Evolutionary conservation across 2,888 invertebrate genomes (phyloP).

Genomic region (Caprella mutica): DNA sequence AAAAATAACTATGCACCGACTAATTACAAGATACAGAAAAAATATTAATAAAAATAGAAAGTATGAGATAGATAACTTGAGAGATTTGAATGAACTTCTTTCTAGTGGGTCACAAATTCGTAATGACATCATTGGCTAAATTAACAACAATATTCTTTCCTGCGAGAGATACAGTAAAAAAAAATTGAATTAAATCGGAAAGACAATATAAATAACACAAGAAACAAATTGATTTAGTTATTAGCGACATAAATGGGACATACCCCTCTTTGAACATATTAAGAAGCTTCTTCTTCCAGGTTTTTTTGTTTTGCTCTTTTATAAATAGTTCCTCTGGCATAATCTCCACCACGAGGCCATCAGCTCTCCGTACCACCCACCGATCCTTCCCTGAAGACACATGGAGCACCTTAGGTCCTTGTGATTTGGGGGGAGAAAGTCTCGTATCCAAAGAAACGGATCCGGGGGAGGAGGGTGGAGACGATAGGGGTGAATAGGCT

Average conservation of each 20-base stretch:
- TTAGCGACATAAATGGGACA: too few relatives aligned
- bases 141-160: too few relatives aligned
- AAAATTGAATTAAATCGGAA: too few relatives aligned
- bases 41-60: background rate
- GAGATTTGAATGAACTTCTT: too few relatives aligned
- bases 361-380: conserved; percentile 11
- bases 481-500: background rate
- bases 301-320: conserved; percentile 17
- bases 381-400: conserved; percentile 9
- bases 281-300: conserved; percentile 24
- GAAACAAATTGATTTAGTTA: too few relatives aligned
- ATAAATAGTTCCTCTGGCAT: conserved; percentile 21
- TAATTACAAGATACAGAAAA: background rate
- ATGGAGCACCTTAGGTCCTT: conserved; percentile 6
- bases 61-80: too few relatives aligned
- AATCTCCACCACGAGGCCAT: conserved; percentile 19
- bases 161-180: too few relatives aligned
- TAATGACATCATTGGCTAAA: too few relatives aligned
- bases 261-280: conserved; percentile 25
- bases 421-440: background rate
- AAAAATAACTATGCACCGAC: background rate
- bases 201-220: too few relatives aligned
- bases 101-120: too few relatives aligned
- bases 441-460: background rate
- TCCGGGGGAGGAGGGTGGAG: background rate